A percentile compares a stretch with the other conserved stretches of the same genome.
Evolutionary conservation across 1,140 invertebrate genomes (phyloP).

Genomic region (Adelges cooleyi): DNA sequence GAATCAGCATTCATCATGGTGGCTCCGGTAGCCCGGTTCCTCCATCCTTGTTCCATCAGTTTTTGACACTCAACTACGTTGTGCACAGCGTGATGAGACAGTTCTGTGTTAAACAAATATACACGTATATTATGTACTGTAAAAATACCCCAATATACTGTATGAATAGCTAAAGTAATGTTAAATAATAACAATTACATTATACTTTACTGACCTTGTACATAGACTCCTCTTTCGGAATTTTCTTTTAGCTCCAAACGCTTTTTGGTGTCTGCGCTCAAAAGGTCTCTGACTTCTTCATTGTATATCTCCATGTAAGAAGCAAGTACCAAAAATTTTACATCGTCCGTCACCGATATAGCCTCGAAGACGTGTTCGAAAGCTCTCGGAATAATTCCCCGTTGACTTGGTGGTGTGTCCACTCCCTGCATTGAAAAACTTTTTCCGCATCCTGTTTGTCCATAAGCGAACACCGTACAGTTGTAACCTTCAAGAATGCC

Average conservation of each 20-base stretch:
- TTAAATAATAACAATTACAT: too few relatives aligned
- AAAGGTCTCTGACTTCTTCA: slow-evolving; percentile 69
- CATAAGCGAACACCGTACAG: slow-evolving; percentile 77
- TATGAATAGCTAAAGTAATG: too few relatives aligned
- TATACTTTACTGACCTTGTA: slow-evolving; percentile 42
- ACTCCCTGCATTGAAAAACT: slow-evolving; percentile 73
- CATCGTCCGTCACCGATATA: slow-evolving; percentile 64
- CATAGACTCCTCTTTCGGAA: slow-evolving; percentile 68
- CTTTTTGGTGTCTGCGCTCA: slow-evolving; percentile 53
- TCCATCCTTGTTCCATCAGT: slow-evolving; percentile 63
- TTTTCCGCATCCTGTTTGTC: slow-evolving; percentile 76
- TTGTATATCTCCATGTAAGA: slow-evolving; percentile 92
- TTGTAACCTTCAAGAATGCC: slow-evolving; percentile 80
- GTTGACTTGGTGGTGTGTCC: slow-evolving; percentile 41
- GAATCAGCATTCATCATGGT: slow-evolving; percentile 81
- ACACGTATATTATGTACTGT: too few relatives aligned
- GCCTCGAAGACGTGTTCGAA: slow-evolving; percentile 90
- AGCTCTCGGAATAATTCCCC: slow-evolving; percentile 72
- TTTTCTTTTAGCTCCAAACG: slow-evolving; percentile 70
- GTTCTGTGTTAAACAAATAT: slow-evolving; percentile 43
- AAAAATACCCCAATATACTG: too few relatives aligned
- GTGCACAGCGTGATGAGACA: slow-evolving; percentile 64
- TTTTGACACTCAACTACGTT: slow-evolving; percentile 59
- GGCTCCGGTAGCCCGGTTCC: slow-evolving; percentile 59
- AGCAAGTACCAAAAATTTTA: slow-evolving; percentile 77